Evolutionary conservation across 2,888 invertebrate genomes (phyloP).

Genomic region (Tipula unca): DNA sequence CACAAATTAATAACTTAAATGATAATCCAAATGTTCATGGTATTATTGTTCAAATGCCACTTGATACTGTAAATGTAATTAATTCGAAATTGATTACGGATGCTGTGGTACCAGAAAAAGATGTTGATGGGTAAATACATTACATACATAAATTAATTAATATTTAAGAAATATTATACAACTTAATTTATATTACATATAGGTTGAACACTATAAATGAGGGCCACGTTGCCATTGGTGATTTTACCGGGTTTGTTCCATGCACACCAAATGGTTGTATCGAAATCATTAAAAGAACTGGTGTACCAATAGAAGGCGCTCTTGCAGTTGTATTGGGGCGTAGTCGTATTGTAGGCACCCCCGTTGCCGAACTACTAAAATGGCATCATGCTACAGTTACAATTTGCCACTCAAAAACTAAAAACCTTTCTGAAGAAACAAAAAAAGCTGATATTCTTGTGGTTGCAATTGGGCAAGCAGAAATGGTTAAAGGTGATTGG

Average conservation of each 20-base stretch:
- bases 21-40: slow-evolving; percentile 79
- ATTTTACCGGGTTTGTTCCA: slow-evolving; percentile 82
- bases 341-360: slow-evolving; percentile 96
- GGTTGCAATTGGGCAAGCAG: slow-evolving; percentile 86
- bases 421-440: slow-evolving; percentile 65
- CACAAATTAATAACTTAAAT: slow-evolving; percentile 54
- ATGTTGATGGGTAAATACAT: slow-evolving; percentile 80
- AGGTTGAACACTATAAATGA: slow-evolving; percentile 89
- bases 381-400: slow-evolving; percentile 98
- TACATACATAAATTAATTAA: slow-evolving; percentile 18
- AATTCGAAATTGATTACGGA: slow-evolving; percentile 84
- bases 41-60: slow-evolving; percentile 93
- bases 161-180: slow-evolving; percentile 2
- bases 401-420: slow-evolving; percentile 91
- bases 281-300: slow-evolving; percentile 78
- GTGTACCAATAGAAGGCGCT: slow-evolving; percentile 68
- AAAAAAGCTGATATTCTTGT: slow-evolving; percentile 88
- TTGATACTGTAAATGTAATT: slow-evolving; percentile 74
- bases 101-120: slow-evolving; percentile 79
- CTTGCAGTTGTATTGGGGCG: slow-evolving; percentile 90
- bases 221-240: slow-evolving; percentile 83
- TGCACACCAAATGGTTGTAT: slow-evolving; percentile 96
- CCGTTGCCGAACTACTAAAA: slow-evolving; percentile 85
- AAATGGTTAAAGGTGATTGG: slow-evolving; percentile 91
- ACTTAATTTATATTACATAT: slow-evolving; percentile 28